Conservation (phyloP, 2,113 vertebrate species). For the Nannospalax galili region DNA sequence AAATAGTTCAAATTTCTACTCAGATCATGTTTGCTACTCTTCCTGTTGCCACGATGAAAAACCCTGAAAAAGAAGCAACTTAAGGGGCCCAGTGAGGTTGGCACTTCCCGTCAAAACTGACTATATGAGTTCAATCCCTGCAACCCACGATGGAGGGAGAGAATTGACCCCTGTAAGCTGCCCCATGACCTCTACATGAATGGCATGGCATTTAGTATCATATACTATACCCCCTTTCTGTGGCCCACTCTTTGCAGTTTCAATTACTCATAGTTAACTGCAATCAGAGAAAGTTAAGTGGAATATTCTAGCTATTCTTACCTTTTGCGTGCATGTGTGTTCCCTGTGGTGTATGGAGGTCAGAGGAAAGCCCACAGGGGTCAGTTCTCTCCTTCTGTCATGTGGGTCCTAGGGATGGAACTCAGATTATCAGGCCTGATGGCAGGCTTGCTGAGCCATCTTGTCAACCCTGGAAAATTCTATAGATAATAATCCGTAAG, state of each 20-base stretch:
- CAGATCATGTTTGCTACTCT: background rate
- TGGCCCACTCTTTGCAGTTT: background rate
- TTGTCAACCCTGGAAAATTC: background rate
- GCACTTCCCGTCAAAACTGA: background rate
- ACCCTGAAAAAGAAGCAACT: background rate
- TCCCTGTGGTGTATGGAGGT: background rate
- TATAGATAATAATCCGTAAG: background rate
- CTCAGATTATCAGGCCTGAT: background rate
- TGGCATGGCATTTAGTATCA: background rate
- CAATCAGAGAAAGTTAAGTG: background rate
- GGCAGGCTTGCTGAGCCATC: background rate
- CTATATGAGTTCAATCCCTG: background rate
- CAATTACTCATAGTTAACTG: background rate
- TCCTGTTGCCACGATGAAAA: background rate
- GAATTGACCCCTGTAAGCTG: background rate
- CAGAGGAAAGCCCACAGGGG: background rate
- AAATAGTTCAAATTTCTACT: background rate
- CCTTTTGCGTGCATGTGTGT: background rate
- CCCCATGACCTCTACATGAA: background rate
- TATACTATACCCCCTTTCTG: background rate
- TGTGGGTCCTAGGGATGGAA: background rate
- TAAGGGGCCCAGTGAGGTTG: too few species aligned
- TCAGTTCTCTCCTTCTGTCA: background rate
- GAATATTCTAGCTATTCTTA: background rate
- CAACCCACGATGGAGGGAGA: background rate